Conservation (phyloP, 1,140 invertebrate species). For the Drosophila bocqueti region DNA sequence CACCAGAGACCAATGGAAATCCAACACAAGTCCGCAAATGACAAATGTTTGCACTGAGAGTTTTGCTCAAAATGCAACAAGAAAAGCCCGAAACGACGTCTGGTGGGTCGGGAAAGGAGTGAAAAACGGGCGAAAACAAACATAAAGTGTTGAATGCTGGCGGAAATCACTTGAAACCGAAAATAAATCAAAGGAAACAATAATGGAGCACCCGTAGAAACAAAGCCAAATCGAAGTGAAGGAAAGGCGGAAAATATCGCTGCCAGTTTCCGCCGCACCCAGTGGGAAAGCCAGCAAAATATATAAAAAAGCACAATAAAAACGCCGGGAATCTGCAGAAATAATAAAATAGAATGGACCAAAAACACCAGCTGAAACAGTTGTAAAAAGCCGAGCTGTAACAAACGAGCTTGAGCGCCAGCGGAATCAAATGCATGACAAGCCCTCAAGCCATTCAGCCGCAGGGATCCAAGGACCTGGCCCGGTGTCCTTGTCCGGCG, state of each 20-base stretch:
- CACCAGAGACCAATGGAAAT: slow-evolving; percentile 45
- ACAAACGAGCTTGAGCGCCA: slow-evolving; percentile 30
- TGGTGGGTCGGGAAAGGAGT: slow-evolving; percentile 3
- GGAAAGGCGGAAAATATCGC: slow-evolving; percentile 66
- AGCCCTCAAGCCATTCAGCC: slow-evolving; percentile 8
- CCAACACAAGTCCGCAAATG: slow-evolving; percentile 65
- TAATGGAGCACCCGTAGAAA: slow-evolving; percentile 64
- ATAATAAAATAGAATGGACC: slow-evolving; percentile 53
- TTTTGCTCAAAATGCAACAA: slow-evolving; percentile 40
- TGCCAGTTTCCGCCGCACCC: slow-evolving; percentile 53
- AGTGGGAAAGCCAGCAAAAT: neutral
- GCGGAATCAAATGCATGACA: slow-evolving; percentile 41
- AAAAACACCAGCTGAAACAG: slow-evolving; percentile 46
- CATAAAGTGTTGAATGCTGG: slow-evolving; percentile 76
- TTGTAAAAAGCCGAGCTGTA: slow-evolving; percentile 49
- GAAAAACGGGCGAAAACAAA: slow-evolving; percentile 58
- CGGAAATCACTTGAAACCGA: slow-evolving; percentile 83
- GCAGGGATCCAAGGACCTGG: slow-evolving; percentile 15
- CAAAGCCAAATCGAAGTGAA: slow-evolving; percentile 44
- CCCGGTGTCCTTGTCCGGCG: slow-evolving; percentile 27
- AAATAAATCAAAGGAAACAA: slow-evolving; percentile 79
- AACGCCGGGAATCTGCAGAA: slow-evolving; percentile 43
- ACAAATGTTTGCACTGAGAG: slow-evolving; percentile 71
- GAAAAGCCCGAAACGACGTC: slow-evolving; percentile 24
- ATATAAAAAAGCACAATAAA: slow-evolving; percentile 34